Percentiles rank a stretch among this genome's conserved stretches.
Conservation (phyloP, 2,113 vertebrate genomes). For the Cnemophilus loriae region DNA sequence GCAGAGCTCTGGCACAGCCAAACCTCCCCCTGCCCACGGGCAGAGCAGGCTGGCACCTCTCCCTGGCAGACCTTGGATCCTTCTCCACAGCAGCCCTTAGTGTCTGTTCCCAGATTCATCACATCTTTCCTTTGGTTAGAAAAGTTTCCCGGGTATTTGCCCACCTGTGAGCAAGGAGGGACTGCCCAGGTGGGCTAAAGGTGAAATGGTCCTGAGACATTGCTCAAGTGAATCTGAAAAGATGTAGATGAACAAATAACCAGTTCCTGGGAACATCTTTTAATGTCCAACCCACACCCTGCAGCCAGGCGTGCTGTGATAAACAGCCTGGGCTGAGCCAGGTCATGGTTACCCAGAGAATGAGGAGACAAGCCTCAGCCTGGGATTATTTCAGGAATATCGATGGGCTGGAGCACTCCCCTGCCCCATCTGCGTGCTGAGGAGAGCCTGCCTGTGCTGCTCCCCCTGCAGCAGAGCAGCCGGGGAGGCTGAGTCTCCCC, state of each 20-base stretch:
- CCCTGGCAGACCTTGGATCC: background rate
- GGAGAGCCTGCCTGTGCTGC: background rate
- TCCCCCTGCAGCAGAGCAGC: background rate
- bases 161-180: background rate
- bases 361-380: background rate
- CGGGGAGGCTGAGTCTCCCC: background rate
- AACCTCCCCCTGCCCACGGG: background rate
- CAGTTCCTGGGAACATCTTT: background rate
- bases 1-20: background rate
- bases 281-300: background rate
- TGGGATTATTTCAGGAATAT: background rate
- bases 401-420: background rate
- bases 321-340: background rate
- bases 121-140: background rate
- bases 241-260: background rate
- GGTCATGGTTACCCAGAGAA: background rate
- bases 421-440: fast-evolving
- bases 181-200: background rate
- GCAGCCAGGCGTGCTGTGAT: background rate
- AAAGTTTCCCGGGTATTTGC: background rate
- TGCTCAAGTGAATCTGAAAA: background rate
- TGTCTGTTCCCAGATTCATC: background rate
- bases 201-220: background rate
- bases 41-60: background rate
- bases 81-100: background rate